These are phyloP conservation scores for Syrrhaptes paradoxus DNA, from an alignment of 2,113 vertebrate genomes.

Conservation along the genomic window DNA sequence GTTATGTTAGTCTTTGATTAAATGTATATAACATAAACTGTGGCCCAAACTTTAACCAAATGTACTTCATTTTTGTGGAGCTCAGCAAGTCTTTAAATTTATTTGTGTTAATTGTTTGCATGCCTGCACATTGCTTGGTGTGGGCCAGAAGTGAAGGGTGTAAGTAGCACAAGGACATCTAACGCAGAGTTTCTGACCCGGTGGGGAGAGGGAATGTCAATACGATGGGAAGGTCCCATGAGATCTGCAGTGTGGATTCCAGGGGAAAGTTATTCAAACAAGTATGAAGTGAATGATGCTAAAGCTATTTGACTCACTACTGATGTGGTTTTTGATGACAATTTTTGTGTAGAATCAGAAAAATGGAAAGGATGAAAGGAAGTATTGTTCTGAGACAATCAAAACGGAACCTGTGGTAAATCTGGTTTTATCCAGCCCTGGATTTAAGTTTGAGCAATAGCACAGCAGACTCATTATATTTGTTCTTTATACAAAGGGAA, in stretches of 20 bases:
- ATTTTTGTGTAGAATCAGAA: background rate
- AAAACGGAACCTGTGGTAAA: background rate
- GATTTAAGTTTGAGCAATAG: background rate
- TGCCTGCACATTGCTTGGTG: background rate
- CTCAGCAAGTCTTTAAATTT: background rate
- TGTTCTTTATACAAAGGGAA: background rate
- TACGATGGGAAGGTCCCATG: background rate
- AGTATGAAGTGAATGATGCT: background rate
- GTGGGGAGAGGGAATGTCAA: background rate
- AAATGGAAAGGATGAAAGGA: background rate
- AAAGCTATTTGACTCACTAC: background rate
- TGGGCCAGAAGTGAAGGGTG: background rate
- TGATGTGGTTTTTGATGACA: background rate
- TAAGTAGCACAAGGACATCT: background rate
- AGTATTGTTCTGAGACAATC: background rate
- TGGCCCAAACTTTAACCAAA: background rate
- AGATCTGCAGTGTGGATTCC: background rate
- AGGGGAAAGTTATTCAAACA: background rate
- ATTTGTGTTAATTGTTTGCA: background rate
- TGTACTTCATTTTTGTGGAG: background rate
- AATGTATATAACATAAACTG: background rate
- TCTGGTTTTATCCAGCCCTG: background rate
- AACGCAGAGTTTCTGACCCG: background rate
- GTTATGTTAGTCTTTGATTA: background rate
- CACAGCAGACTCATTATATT: background rate